Evolutionary conservation across 2,888 invertebrate species (phyloP), one percentile per base, ranked within the genome.

Genomic region (Junonia oenone): DNA sequence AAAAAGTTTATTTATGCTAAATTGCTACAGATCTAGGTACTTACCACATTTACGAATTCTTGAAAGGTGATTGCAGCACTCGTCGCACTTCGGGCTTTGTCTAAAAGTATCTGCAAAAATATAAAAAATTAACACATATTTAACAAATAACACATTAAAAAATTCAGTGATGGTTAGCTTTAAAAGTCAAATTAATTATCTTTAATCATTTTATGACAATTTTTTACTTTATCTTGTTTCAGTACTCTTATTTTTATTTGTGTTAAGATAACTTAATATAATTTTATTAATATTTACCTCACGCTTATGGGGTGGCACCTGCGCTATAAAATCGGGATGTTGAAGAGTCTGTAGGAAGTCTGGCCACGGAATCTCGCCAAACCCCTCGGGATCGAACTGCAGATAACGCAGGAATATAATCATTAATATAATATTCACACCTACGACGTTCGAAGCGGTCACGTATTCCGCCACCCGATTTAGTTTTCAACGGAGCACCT

Each of bases 41-140:
- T 96, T 79, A 97, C 97, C 94, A 97, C 95, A 92, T 97, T 97
- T 67, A 97, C 96, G 83, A 97, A 97, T 78, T 97, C 97, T 90
- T 97, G 97, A 87, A 97, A 97, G 35, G 97, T 97, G 70, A 97
- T 95, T 57, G 96, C 96, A 57, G 94, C 92, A 66, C 93, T 92
- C 64, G 92, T 92, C 26, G 94, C 91, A 71, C 93, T 93, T 67
- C 92, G 92, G 33, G 95, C 94, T 80, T 94, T 94, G 71, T 95
- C 95, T 70, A 94, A 81, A 37, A 96, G 87, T 62, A 94, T 92
- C 87, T 91, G 76, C 26, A 38, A 27, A 60, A 61, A 58, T 37
- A 13, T 15, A 47, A 56, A 15, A 4, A 15, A 2, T 15, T 37
- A 37, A 8, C 2, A 38, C 14, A 2, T 38, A 6, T 17, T 0